These are phyloP conservation scores for Stigmatopora nigra DNA, from an alignment of 2,113 vertebrate species.

Conservation along the genomic window DNA sequence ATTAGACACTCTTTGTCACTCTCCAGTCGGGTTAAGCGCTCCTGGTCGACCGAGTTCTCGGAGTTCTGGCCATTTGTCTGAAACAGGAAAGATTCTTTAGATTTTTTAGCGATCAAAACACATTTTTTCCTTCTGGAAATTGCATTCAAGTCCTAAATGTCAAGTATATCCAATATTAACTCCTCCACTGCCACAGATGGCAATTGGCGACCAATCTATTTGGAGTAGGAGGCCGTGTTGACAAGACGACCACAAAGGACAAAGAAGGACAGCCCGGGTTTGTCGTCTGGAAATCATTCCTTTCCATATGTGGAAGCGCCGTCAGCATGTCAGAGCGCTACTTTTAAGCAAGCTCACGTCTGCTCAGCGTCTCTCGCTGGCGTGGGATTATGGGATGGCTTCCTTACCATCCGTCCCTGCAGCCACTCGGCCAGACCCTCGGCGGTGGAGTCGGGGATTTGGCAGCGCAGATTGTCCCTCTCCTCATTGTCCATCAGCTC, in stretches of 20 bases:
- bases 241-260: conserved; percentile 35
- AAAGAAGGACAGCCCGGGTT: conserved; percentile 21
- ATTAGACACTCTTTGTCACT: conserved; percentile 96
- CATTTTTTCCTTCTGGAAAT: background rate
- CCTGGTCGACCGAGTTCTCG: conserved; percentile 81
- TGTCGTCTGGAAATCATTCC: conserved; percentile 46
- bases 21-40: conserved; percentile 86
- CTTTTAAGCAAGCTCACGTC: conserved; percentile 3
- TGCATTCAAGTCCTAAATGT: too few species aligned
- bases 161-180: background rate
- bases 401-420: conserved; percentile 79
- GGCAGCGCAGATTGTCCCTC: conserved; percentile 83
- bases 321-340: conserved; percentile 39
- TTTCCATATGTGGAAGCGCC: conserved; percentile 33
- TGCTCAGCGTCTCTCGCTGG: background rate
- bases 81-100: conserved; percentile 53
- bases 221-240: background rate
- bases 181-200: too few species aligned
- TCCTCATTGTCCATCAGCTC: conserved; percentile 91
- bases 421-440: conserved; percentile 84
- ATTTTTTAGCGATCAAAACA: background rate
- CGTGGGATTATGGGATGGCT: too few species aligned
- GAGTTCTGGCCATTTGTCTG: conserved; percentile 85
- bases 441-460: conserved; percentile 84
- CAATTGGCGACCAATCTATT: too few species aligned